phyloP scores from a whole-genome alignment of 2,113 vertebrate species.

The Canis aureus region DNA sequence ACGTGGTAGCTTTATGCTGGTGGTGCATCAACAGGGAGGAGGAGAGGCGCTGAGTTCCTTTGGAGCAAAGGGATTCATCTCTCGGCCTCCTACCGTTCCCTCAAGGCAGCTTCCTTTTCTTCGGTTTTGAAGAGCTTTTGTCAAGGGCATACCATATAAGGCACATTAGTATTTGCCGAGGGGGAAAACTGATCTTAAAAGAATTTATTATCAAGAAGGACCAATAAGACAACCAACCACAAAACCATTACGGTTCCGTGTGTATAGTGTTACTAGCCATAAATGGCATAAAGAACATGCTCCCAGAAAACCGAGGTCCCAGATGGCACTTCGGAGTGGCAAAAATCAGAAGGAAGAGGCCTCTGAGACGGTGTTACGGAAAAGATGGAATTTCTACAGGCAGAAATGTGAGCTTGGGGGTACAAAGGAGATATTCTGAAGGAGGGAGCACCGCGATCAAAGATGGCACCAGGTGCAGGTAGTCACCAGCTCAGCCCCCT shows the following conservation, averaged over 20 bases:
- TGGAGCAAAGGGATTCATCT: background rate
- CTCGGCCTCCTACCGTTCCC: background rate
- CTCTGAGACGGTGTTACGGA: background rate
- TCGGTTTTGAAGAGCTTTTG: conserved; percentile 1
- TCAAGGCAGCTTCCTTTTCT: background rate
- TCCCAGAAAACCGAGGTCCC: background rate
- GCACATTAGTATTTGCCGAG: background rate
- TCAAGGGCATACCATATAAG: background rate
- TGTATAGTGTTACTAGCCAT: background rate
- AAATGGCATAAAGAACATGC: background rate
- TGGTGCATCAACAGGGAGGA: background rate
- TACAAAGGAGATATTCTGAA: background rate
- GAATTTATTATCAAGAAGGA: conserved; percentile 4
- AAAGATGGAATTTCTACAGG: background rate
- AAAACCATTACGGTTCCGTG: background rate
- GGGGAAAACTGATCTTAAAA: background rate
- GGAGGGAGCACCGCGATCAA: background rate
- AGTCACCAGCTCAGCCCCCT: background rate
- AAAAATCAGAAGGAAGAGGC: background rate
- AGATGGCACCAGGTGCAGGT: background rate
- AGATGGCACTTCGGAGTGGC: background rate
- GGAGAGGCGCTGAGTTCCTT: background rate
- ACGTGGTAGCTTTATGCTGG: background rate
- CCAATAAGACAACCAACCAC: background rate
- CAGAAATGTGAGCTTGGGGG: background rate